Evolutionary conservation across 1,140 invertebrate species (phyloP).

Genomic region (Diprion similis): DNA sequence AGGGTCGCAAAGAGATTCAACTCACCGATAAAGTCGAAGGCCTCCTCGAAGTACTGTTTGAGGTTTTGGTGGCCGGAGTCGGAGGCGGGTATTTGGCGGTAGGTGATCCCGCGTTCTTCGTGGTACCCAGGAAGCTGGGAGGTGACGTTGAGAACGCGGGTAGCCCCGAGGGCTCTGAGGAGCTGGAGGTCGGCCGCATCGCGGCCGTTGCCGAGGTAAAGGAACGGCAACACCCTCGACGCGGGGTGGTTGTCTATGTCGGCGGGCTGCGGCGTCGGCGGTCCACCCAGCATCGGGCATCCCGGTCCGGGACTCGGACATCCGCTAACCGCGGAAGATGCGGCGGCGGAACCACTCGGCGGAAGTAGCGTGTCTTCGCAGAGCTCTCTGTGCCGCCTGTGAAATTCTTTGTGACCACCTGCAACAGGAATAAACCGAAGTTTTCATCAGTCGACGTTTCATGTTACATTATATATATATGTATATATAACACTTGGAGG

Average conservation of each 20-base stretch:
- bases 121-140: constrained; percentile 77
- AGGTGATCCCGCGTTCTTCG: constrained; percentile 75
- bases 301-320: constrained; percentile 47
- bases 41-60: constrained; percentile 91
- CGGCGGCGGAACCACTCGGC: constrained; percentile 36
- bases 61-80: constrained; percentile 90
- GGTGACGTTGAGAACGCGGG: constrained; percentile 85
- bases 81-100: constrained; percentile 83
- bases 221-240: constrained; percentile 84
- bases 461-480: constrained; percentile 4
- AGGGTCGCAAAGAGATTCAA: constrained; percentile 29
- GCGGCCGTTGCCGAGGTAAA: constrained; percentile 86
- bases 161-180: constrained; percentile 71
- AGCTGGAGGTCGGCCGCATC: constrained; percentile 80
- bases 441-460: constrained; percentile 18
- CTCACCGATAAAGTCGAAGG: constrained; percentile 91
- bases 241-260: constrained; percentile 81
- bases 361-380: constrained; percentile 69
- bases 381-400: constrained; percentile 68
- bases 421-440: constrained; percentile 49
- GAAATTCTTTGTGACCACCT: constrained; percentile 77
- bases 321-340: constrained; percentile 36
- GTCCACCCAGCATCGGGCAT: constrained; percentile 45
- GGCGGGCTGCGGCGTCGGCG: constrained; percentile 44
- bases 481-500: constrained; percentile 8